These are phyloP conservation scores for Vidua macroura DNA, from an alignment of 2,113 vertebrate genomes.

Conservation along the genomic window DNA sequence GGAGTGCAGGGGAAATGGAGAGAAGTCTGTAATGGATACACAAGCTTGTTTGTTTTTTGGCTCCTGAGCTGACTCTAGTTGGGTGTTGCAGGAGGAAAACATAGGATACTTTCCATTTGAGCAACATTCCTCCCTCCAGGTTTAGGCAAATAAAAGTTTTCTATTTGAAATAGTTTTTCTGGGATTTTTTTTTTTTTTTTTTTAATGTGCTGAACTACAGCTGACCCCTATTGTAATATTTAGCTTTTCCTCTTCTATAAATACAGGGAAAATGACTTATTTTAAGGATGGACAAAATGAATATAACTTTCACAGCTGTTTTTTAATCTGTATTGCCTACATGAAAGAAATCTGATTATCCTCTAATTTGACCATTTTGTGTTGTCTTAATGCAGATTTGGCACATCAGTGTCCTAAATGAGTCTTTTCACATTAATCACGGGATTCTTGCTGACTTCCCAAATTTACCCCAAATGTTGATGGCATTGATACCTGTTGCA, in stretches of 20 bases:
- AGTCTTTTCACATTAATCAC: background rate
- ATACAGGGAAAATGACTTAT: background rate
- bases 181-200: background rate
- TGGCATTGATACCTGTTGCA: background rate
- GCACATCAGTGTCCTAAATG: background rate
- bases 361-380: background rate
- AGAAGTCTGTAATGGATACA: background rate
- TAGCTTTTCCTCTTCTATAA: background rate
- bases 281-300: slow-evolving; percentile 1
- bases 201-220: background rate
- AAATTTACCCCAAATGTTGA: background rate
- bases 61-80: background rate
- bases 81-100: background rate
- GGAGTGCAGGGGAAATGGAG: slow-evolving; percentile 20
- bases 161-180: background rate
- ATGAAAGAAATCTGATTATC: slow-evolving; percentile 2
- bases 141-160: slow-evolving; percentile 12
- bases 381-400: background rate
- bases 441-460: background rate
- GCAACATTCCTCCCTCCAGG: background rate
- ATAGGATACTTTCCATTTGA: background rate
- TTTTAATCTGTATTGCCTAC: background rate
- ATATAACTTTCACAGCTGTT: background rate
- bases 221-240: slow-evolving; percentile 5
- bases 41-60: background rate